Evolutionary conservation across 1,140 invertebrate species (phyloP), one percentile per base, ranked within the genome.

Genomic region (Acromyrmex heyeri): DNA sequence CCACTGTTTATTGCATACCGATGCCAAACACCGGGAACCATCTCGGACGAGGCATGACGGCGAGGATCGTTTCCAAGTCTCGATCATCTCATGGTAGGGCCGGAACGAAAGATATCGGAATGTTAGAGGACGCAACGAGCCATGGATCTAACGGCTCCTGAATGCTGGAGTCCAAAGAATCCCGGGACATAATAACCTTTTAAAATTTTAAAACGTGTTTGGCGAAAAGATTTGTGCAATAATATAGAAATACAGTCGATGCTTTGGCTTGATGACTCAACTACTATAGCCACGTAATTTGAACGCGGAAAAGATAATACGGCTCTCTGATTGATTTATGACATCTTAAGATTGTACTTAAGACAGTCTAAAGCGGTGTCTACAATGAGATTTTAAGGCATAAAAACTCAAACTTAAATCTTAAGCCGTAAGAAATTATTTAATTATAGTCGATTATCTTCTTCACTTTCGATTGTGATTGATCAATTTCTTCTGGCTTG

Each of bases 1-100:
- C 85, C 85, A 87, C 90, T 92, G 90, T 92, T 91, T 93, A 93
- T 93, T 92, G 92, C 92, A 93, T 92, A 92, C 91, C 91, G 82
- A 93, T 92, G 73, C 77, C 81, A 65, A 38, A 38, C 67, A 61
- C 62, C 75, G 78, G 61, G 21, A 50, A 76, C 78, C 72, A 53
- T 65, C 85, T 81, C 67, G 70, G 75, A 86, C 73, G 72, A 89
- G 62, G 59, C 62, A 79, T 57, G 65, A 87, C 12, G 38, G 30
- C 50, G 53, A 18, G 61, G 62, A 87, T 83, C 64, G 64, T 21
- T 81, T 24, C 64, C 77, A 24, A 69, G 57, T 75, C 62, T 38
- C 55, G 62, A 83, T 83, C 86, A 69, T 61, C 53, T 50, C 34
- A 1, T 8, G 38, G 65, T 16, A 10, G 1, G 50, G 44, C 8